A percentile compares a stretch with the other conserved stretches of the same genome.
Conservation (phyloP, 1,140 invertebrate genomes). For the Meloidogyne floridensis region DNA sequence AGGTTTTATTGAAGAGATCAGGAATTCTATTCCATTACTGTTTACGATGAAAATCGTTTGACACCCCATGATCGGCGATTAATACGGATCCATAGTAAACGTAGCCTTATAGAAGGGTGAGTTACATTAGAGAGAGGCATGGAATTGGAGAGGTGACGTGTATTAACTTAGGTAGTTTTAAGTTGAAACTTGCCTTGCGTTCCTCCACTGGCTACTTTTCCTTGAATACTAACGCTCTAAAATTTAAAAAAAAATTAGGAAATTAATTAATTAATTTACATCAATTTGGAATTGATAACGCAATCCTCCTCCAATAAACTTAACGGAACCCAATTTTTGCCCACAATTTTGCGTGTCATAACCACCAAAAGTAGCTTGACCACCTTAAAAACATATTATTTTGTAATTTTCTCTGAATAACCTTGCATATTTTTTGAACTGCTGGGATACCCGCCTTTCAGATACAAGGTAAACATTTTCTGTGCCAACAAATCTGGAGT, state of each 20-base stretch:
- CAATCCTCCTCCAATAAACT: not conserved
- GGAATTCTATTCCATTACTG: too few relatives aligned
- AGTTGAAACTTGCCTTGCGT: not conserved
- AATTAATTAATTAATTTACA: slow-evolving; percentile 2
- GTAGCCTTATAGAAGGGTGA: too few relatives aligned
- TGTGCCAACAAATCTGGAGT: not conserved
- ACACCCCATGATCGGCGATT: too few relatives aligned
- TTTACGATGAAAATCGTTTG: too few relatives aligned
- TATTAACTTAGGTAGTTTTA: too few relatives aligned
- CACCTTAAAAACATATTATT: not conserved
- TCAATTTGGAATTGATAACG: slow-evolving; percentile 7
- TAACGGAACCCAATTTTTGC: not conserved
- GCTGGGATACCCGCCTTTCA: not conserved
- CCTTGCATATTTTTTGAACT: not conserved
- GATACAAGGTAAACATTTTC: not conserved
- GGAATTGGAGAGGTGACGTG: not conserved
- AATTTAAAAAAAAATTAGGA: not conserved
- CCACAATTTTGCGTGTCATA: not conserved
- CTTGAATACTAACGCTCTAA: not conserved
- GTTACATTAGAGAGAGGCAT: too few relatives aligned
- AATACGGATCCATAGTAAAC: too few relatives aligned
- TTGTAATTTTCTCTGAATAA: not conserved
- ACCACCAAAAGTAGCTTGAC: not conserved
- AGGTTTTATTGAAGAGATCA: too few relatives aligned
- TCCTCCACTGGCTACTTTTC: not conserved